Base-by-base conservation (phyloP, 2,888 invertebrate genomes). In the Drosophila limbata region DNA sequence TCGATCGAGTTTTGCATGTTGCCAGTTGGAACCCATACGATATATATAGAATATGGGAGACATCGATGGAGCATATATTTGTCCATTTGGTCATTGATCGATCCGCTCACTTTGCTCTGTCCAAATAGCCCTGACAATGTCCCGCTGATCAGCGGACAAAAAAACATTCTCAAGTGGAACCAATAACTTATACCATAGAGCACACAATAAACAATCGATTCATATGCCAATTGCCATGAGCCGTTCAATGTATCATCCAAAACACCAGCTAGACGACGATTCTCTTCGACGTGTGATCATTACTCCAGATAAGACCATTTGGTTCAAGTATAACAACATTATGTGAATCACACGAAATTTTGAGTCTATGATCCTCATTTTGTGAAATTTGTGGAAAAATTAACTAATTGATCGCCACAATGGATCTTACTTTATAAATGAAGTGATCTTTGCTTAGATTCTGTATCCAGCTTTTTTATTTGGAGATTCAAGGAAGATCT, bases 151-250 rank as follows among this genome's bases (percentile, higher is more conserved):
- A 45, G 44, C 25, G 25, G 28, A 28, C 6, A 40, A 48, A 31
- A 6, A 40, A 44, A 35, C 50, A 59, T 31, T 37, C 52, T 74
- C 57, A 55, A 74, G 77, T 77, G 75, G 70, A 78, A 78, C 28
- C 63, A 61, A 78, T 77, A 66, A 78, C 56, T 77, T 78, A 78
- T 69, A 47, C 31, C 61, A 57, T 57, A 57, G 15, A 69, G 21
- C 62, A 57, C 59, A 76, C 79, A 77, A 78, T 76, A 77, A 77
- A 77, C 78, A 77, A 77, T 77, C 78, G 61, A 77, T 77, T 69
- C 69, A 69, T 69, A 39, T 77, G 78, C 64, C 76, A 77, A 73
- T 77, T 69, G 50, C 59, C 50, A 64, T 68, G 73, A 65, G 57
- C 39, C 50, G 35, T 21, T n/a, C 59, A 33, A 76, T 76, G 56